Conservation (phyloP, 2,888 invertebrate genomes). For the Latheticus oryzae region DNA sequence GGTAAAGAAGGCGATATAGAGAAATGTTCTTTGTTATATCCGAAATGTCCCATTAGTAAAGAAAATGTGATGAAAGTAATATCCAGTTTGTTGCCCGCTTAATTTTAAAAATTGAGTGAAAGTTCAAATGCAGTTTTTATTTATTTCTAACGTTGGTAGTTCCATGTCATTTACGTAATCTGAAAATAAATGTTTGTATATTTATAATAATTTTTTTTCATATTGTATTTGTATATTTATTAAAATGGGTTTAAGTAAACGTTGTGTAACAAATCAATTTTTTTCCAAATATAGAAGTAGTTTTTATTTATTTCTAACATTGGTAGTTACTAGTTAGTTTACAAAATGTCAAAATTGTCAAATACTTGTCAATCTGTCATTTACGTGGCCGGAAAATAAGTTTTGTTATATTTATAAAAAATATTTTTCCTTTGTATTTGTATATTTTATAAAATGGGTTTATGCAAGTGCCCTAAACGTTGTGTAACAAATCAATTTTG, state of each 20-base stretch:
- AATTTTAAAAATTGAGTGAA: no score
- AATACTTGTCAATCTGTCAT: conserved; percentile 34
- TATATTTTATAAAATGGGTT: conserved; percentile 77
- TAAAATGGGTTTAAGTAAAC: conserved; percentile 95
- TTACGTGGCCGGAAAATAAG: conserved; percentile 38
- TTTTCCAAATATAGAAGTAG: conserved; percentile 99
- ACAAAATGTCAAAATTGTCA: no score
- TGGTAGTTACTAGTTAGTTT: conserved; percentile 1
- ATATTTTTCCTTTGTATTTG: conserved; percentile 6
- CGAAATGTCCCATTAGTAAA: conserved; percentile 77
- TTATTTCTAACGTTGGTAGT: conserved; percentile 24
- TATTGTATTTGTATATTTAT: conserved; percentile 2
- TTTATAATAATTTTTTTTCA: conserved; percentile 19
- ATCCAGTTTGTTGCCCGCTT: conserved; percentile 73
- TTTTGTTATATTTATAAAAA: conserved; percentile 33
- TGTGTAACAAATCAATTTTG: conserved; percentile 99
- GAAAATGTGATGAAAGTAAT: conserved; percentile 75
- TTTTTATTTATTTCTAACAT: conserved; percentile 75
- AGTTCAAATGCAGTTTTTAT: conserved; percentile 17
- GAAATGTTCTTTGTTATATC: conserved; percentile 71
- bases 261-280: conserved; percentile 97
- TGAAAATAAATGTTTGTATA: conserved; percentile 26
- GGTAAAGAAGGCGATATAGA: conserved; percentile 71
- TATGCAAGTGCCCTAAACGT: conserved; percentile 98
- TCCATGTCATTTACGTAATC: conserved; percentile 43